These are phyloP conservation scores for Heliconius aoede DNA, from an alignment of 2,888 invertebrate genomes.

Conservation along the genomic window DNA sequence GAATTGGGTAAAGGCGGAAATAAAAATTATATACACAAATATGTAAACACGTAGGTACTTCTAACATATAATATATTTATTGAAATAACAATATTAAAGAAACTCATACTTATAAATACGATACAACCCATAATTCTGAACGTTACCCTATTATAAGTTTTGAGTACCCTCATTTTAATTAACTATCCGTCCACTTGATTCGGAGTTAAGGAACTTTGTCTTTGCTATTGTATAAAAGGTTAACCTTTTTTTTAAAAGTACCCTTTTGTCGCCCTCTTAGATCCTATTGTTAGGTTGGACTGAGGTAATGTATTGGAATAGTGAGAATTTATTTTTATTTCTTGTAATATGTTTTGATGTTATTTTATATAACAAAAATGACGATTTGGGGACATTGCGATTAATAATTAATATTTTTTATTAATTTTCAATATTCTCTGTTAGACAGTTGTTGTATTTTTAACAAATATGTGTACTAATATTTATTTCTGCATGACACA, in stretches of 20 bases:
- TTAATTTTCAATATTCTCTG: too few relatives aligned
- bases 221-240: constrained; percentile 28
- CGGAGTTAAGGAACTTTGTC: constrained; percentile 39
- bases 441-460: too few relatives aligned
- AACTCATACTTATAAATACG: neutral
- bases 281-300: neutral
- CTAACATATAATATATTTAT: neutral
- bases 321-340: neutral
- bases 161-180: constrained; percentile 39
- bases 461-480: neutral
- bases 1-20: neutral
- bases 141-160: constrained; percentile 39
- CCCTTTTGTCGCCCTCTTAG: constrained; percentile 8
- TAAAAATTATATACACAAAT: neutral
- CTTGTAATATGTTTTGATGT: neutral
- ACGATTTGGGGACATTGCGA: too few relatives aligned
- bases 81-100: constrained; percentile 7
- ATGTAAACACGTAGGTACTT: too few relatives aligned
- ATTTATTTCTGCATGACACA: neutral
- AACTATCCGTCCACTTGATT: constrained; percentile 37
- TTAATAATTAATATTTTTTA: too few relatives aligned
- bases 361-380: neutral
- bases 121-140: constrained; percentile 13
- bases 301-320: neutral
- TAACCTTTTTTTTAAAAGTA: constrained; percentile 29